phyloP scores from a whole-genome alignment of 2,888 invertebrate species.

The Noctua fimbriata region DNA sequence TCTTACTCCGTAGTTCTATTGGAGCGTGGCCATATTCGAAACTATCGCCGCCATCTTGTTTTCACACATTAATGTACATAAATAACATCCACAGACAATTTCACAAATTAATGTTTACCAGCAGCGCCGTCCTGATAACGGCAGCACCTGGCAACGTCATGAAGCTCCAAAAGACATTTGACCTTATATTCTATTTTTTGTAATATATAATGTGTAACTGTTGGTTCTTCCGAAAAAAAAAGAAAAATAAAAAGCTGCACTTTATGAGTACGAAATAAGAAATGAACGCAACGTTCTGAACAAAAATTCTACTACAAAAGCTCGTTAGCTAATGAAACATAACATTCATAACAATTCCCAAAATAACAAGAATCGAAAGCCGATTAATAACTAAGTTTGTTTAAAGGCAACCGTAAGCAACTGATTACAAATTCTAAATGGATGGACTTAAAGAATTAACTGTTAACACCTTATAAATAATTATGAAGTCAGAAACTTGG shows the following conservation, averaged over 20 bases:
- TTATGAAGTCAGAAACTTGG: constrained; percentile 72
- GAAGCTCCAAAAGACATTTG: no score
- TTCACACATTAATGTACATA: neutral
- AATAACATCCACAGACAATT: neutral
- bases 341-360: constrained; percentile 38
- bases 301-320: constrained; percentile 12
- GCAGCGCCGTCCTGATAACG: neutral
- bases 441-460: constrained; percentile 70
- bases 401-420: constrained; percentile 55
- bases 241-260: no score
- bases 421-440: constrained; percentile 68
- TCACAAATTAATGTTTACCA: neutral
- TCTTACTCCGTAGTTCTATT: neutral
- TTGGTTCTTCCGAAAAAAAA: no score
- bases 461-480: constrained; percentile 79
- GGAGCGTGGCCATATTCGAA: neutral
- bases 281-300: neutral
- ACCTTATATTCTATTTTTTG: no score
- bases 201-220: no score
- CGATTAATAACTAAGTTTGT: constrained; percentile 66
- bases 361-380: constrained; percentile 62
- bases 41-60: neutral
- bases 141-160: neutral
- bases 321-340: constrained; percentile 52
- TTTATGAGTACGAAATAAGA: neutral